A percentile compares a stretch with the other conserved stretches of the same genome.
Evolutionary conservation across 30 jellyfish, hydroid and myxozoan genomes (phyloP).

Genomic region (Aurelia sp.): DNA sequence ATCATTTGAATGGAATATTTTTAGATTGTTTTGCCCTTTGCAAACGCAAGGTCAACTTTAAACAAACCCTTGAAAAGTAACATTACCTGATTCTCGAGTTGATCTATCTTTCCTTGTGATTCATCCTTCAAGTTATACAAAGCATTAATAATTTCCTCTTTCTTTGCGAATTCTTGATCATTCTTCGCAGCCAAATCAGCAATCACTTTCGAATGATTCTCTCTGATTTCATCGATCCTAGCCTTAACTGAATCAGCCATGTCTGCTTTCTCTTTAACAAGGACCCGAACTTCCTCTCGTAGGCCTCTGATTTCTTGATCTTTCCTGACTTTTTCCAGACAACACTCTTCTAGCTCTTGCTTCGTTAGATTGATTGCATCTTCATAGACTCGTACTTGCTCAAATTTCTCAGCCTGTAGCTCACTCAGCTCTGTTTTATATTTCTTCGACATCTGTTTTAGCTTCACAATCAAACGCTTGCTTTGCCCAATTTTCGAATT

Average conservation of each 20-base stretch:
- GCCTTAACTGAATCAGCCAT: constrained; percentile 26
- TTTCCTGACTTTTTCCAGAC: constrained; percentile 54
- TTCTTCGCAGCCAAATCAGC: constrained; percentile 18
- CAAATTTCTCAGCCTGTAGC: constrained; percentile 60
- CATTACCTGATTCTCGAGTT: constrained; percentile 29
- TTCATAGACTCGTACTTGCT: constrained; percentile 63
- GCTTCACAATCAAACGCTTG: constrained; percentile 41
- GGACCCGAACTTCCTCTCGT: constrained; percentile 79
- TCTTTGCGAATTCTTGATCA: constrained; percentile 35
- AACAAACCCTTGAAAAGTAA: not conserved
- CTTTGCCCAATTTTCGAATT: constrained; percentile 52
- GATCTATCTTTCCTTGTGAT: constrained; percentile 5
- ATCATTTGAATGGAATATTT: no score
- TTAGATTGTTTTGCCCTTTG: no score
- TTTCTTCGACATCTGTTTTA: constrained; percentile 61
- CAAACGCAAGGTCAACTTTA: no score
- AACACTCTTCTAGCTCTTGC: constrained; percentile 45
- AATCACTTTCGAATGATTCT: not conserved
- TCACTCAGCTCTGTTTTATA: constrained; percentile 61
- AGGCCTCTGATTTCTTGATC: constrained; percentile 69
- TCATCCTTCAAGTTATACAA: constrained; percentile 27
- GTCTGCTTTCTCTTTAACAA: constrained; percentile 78
- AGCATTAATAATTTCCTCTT: constrained; percentile 24
- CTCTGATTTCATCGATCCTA: constrained; percentile 12
- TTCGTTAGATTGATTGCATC: constrained; percentile 29